These are phyloP conservation scores for Limonius californicus DNA, from an alignment of 1,140 invertebrate species.

Conservation along the genomic window DNA sequence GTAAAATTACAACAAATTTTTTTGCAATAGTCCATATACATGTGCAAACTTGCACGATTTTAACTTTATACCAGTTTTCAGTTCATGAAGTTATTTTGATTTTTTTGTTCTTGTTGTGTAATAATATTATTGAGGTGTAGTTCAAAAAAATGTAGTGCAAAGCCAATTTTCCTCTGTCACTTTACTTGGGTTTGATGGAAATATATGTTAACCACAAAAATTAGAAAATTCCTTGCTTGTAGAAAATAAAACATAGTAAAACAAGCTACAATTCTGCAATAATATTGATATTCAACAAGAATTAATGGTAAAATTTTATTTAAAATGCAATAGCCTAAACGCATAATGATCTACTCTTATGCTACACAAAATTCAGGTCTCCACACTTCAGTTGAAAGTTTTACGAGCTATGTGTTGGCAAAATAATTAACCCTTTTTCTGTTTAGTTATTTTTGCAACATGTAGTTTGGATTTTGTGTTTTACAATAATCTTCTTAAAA, in stretches of 20 bases:
- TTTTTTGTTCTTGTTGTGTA: too few relatives aligned
- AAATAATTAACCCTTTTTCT: constrained; percentile 22
- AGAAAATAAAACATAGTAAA: constrained; percentile 17
- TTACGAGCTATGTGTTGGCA: constrained; percentile 31
- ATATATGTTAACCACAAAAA: too few relatives aligned
- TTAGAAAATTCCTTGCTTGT: constrained; percentile 8
- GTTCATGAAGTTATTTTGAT: too few relatives aligned
- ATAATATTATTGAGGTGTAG: too few relatives aligned
- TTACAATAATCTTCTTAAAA: constrained; percentile 14
- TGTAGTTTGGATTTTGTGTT: not conserved
- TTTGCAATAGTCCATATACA: constrained; percentile 42
- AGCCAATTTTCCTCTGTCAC: too few relatives aligned
- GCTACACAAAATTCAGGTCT: constrained; percentile 45
- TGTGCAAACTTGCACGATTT: constrained; percentile 16
- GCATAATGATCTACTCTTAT: constrained; percentile 34
- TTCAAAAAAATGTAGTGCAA: too few relatives aligned
- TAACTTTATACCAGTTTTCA: constrained; percentile 25
- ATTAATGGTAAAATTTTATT: constrained; percentile 32
- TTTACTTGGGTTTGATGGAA: too few relatives aligned
- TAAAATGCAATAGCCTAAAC: constrained; percentile 47
- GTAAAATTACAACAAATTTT: constrained; percentile 47
- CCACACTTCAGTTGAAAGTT: constrained; percentile 43
- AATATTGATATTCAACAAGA: too few relatives aligned
- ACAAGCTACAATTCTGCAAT: constrained; percentile 2
- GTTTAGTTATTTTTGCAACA: constrained; percentile 18